These are phyloP conservation scores for Ondatra zibethicus DNA, from an alignment of 2,113 vertebrate genomes.

Conservation along the genomic window DNA sequence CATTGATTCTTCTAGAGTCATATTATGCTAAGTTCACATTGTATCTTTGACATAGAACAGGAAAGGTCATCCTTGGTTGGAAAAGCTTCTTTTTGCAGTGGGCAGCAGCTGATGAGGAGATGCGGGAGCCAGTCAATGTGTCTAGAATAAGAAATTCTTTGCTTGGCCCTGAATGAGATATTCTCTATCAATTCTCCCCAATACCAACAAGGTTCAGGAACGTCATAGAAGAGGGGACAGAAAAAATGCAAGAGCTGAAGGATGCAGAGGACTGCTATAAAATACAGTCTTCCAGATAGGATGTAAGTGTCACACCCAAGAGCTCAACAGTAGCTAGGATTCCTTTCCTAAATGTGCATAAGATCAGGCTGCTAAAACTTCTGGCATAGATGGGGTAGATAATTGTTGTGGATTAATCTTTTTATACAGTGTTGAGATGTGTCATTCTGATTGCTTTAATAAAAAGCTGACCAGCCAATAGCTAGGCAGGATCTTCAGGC, in stretches of 20 bases:
- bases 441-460: not conserved
- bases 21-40: not conserved
- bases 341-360: not conserved
- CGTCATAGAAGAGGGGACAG: not conserved
- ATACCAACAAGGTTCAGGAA: not conserved
- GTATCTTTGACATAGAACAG: not conserved
- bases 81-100: not conserved
- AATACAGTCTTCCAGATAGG: not conserved
- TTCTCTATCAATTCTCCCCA: not conserved
- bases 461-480: not conserved
- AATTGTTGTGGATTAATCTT: not conserved
- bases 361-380: not conserved
- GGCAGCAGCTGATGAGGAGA: not conserved
- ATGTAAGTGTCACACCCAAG: too few species aligned
- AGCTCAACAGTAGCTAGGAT: not conserved
- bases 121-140: not conserved
- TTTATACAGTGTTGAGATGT: not conserved
- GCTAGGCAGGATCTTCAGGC: not conserved
- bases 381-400: not conserved
- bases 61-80: not conserved
- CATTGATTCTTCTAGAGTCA: not conserved
- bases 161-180: not conserved
- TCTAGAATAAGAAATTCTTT: not conserved
- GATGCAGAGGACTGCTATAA: not conserved
- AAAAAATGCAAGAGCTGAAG: not conserved